Evolutionary conservation across 2,888 invertebrate species (phyloP).

Genomic region (Pogonocherus hispidulus): DNA sequence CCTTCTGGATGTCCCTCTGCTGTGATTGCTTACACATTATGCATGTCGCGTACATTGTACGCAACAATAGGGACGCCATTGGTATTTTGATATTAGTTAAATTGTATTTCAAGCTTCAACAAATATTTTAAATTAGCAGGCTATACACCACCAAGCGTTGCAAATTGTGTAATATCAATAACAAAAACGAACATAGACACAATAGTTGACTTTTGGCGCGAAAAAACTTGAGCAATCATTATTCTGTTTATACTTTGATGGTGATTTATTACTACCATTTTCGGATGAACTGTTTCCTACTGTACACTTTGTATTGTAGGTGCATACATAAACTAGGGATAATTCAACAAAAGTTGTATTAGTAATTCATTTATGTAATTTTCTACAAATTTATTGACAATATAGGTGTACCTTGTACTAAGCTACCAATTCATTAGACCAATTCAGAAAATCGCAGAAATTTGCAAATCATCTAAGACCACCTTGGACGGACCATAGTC

Average conservation of each 20-base stretch:
- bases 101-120: slow-evolving; percentile 51
- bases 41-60: slow-evolving; percentile 65
- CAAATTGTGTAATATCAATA: slow-evolving; percentile 8
- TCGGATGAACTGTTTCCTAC: no score
- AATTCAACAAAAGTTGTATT: no score
- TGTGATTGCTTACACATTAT: slow-evolving; percentile 69
- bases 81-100: slow-evolving; percentile 54
- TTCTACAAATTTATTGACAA: no score
- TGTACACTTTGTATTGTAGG: no score
- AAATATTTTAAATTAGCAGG: slow-evolving; percentile 22
- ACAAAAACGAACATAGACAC: neutral
- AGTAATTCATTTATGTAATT: no score
- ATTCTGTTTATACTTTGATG: neutral
- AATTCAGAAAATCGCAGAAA: no score
- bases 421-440: no score
- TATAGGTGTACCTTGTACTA: no score
- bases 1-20: slow-evolving; percentile 56
- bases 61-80: slow-evolving; percentile 51
- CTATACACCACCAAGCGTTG: slow-evolving; percentile 8
- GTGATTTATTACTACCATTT: no score
- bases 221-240: neutral
- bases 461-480: no score
- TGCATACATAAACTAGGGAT: no score
- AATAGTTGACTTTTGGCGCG: neutral
- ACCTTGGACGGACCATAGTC: no score